Base-by-base conservation (phyloP, 2,797 vertebrate genomes). In the Eptatretus atami region DNA sequence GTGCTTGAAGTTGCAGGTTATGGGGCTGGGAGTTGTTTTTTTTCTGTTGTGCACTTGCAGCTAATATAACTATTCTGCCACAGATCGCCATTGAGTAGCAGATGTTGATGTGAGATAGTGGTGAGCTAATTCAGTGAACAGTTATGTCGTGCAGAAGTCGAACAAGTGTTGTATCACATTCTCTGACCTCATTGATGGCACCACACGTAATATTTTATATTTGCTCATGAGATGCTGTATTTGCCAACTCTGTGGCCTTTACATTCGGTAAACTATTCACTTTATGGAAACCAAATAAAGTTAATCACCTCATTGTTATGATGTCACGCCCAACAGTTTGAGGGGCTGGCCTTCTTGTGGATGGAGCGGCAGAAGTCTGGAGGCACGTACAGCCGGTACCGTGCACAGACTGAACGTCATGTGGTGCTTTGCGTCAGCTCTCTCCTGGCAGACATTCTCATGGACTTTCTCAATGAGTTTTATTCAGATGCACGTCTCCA, bases 311-410 rank as follows among this genome's bases (percentile, higher is more conserved):
- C 25, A 25, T 61, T n/a, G n/a, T 44, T 63, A 24, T 65, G 53
- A 19, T 52, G 44, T 65, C 53, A 15, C 55, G 11, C 52, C 54
- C 71, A 73, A 63, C 73, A 81, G 80, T 80, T 81, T 73, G 80
- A 81, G 67, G 79, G 81, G 68, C 65, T 81, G 71, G 80, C 78
- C 8, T 81, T 79, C 70, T 73, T 81, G 60, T 81, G 78, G 78
- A 81, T 81, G 80, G 80, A 81, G 69, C 78, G 80, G 65, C 80
- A 81, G 66, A 81, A 81, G 66, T 81, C 79, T 0, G 80, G 80
- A 64, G 80, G 80, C 31, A 81, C 81, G 71, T 81, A 81, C 63
- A 81, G 79, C 64, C 75, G 80, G 24, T 78, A 81, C 53, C 72
- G 80, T 73, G 80, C 80, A 66, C 77, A 81, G 65, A 81, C 80